Conservation (phyloP, 2,797 vertebrate species). For the Lutjanus campechanus region DNA sequence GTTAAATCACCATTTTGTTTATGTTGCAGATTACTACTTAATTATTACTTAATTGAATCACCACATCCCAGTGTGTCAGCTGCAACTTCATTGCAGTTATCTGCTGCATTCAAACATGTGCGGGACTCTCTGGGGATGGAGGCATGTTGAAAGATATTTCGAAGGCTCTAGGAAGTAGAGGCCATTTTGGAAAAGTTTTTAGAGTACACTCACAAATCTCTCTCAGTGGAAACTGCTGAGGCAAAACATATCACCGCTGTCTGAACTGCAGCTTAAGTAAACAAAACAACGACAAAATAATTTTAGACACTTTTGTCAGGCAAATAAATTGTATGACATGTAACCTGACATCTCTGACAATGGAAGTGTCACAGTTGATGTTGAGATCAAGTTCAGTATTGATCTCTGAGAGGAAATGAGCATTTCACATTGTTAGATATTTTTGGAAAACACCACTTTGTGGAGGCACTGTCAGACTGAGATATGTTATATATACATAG, state of each 20-base stretch:
- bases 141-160: not conserved
- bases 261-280: conserved; percentile 5
- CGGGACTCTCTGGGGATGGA: not conserved
- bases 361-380: not conserved
- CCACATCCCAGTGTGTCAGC: not conserved
- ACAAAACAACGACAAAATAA: conserved; percentile 21
- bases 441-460: conserved; percentile 29
- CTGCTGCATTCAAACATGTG: not conserved
- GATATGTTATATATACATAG: conserved; percentile 34
- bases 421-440: conserved; percentile 31
- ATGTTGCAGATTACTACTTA: conserved; percentile 4
- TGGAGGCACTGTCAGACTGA: conserved; percentile 1
- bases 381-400: conserved; percentile 10
- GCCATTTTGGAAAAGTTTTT: conserved; percentile 3
- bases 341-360: conserved; percentile 28
- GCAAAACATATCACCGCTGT: conserved; percentile 2
- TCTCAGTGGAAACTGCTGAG: conserved; percentile 33
- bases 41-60: not conserved
- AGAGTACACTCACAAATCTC: not conserved
- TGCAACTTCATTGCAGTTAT: not conserved
- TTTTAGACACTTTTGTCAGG: conserved; percentile 30
- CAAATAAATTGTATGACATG: conserved; percentile 6
- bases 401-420: conserved; percentile 9
- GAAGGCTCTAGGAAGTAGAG: not conserved
- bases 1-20: not conserved